Percentiles rank a stretch among this genome's conserved stretches.
Evolutionary conservation across 2,888 invertebrate genomes (phyloP).

Genomic region (Emmelina monodactyla): DNA sequence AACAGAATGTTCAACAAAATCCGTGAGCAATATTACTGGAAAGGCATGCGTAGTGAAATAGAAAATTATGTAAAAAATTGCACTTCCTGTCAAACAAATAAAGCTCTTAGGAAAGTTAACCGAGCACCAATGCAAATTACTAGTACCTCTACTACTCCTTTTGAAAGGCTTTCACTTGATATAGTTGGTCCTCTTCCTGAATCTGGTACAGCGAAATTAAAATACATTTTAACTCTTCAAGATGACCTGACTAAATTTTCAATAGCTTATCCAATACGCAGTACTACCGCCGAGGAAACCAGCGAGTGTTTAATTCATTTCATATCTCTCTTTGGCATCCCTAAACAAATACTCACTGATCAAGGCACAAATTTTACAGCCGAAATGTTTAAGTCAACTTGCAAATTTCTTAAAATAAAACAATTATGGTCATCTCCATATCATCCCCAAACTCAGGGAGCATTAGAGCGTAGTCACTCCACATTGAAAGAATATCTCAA

Average conservation of each 20-base stretch:
- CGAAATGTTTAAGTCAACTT: slow-evolving; percentile 15
- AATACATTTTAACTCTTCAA: slow-evolving; percentile 14
- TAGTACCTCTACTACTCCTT: slow-evolving; percentile 9
- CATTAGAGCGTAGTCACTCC: slow-evolving; percentile 16
- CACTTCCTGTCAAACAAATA: neutral
- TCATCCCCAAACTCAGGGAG: slow-evolving; percentile 19
- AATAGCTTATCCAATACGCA: slow-evolving; percentile 14
- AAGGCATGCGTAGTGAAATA: slow-evolving; percentile 10
- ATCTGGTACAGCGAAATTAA: slow-evolving; percentile 5
- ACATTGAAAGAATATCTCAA: slow-evolving; percentile 18
- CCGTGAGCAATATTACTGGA: slow-evolving; percentile 9
- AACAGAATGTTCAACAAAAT: slow-evolving; percentile 8
- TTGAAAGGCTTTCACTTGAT: slow-evolving; percentile 9
- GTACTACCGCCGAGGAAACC: slow-evolving; percentile 14
- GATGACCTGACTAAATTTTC: slow-evolving; percentile 19
- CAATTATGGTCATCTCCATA: slow-evolving; percentile 18
- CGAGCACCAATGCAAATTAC: slow-evolving; percentile 11
- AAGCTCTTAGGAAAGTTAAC: neutral
- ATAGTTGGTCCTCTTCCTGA: slow-evolving; percentile 10
- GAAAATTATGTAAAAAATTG: slow-evolving; percentile 4
- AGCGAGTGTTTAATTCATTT: slow-evolving; percentile 21
- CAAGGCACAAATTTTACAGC: slow-evolving; percentile 23
- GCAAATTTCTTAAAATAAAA: slow-evolving; percentile 16
- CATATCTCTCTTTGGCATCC: slow-evolving; percentile 27
- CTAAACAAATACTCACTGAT: slow-evolving; percentile 26